phyloP scores from a whole-genome alignment of 1,140 invertebrate genomes.

The Trichonephila inaurata region DNA sequence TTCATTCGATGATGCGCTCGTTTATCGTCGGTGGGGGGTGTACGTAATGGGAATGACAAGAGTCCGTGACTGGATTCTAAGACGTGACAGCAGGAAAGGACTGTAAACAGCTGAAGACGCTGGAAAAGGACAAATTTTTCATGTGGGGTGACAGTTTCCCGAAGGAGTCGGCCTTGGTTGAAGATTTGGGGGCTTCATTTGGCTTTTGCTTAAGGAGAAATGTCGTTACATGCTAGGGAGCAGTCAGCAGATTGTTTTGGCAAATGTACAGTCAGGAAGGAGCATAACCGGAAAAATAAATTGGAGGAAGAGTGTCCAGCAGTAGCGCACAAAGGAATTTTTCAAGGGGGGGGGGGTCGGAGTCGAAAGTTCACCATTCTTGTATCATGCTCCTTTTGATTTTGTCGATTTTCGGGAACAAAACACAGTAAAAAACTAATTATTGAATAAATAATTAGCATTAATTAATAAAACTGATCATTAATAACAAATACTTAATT shows the following conservation, averaged over 20 bases:
- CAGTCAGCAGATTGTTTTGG: neutral
- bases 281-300: too few species aligned
- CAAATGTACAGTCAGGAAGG: neutral
- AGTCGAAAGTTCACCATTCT: too few species aligned
- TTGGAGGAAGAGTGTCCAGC: too few species aligned
- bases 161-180: neutral
- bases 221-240: neutral
- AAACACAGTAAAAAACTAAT: too few species aligned
- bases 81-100: slow-evolving; percentile 38
- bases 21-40: slow-evolving; percentile 17
- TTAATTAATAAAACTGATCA: too few species aligned
- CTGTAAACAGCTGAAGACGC: slow-evolving; percentile 61
- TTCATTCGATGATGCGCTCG: neutral
- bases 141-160: slow-evolving; percentile 3
- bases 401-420: too few species aligned
- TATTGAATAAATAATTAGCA: too few species aligned
- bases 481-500: too few species aligned
- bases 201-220: too few species aligned
- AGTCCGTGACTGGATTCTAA: neutral
- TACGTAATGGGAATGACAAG: slow-evolving; percentile 18
- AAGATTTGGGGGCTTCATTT: neutral
- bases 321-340: too few species aligned
- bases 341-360: too few species aligned
- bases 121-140: slow-evolving; percentile 50
- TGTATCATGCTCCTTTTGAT: too few species aligned